Evolutionary conservation across 2,797 vertebrate species (phyloP).

Genomic region (Ctenopoma multispine): DNA sequence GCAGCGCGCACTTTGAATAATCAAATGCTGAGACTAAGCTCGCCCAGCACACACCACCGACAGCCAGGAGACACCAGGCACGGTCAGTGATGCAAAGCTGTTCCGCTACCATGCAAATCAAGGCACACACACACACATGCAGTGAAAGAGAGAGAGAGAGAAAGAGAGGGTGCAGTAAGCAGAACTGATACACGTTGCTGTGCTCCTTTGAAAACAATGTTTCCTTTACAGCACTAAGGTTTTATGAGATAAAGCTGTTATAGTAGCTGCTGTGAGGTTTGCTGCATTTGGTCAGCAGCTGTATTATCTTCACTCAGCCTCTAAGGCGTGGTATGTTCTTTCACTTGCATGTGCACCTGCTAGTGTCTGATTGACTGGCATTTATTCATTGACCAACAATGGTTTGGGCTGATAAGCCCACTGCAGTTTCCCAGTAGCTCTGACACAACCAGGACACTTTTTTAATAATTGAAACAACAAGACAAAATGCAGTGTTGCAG

Average conservation of each 20-base stretch:
- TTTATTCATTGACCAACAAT: constrained; percentile 44
- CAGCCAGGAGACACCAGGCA: constrained; percentile 68
- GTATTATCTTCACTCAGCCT: constrained; percentile 26
- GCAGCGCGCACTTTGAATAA: constrained; percentile 76
- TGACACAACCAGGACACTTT: constrained; percentile 18
- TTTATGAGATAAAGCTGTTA: constrained; percentile 23
- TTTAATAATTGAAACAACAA: constrained; percentile 32
- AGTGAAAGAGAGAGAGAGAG: no score
- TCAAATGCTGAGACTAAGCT: constrained; percentile 71
- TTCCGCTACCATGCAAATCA: constrained; percentile 81
- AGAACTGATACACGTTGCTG: constrained; percentile 38
- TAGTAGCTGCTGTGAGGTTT: background rate
- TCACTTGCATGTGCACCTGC: constrained; percentile 31
- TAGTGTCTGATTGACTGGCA: constrained; percentile 38
- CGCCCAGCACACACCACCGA: constrained; percentile 19
- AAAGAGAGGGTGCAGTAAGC: constrained; percentile 3
- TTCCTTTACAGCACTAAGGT: constrained; percentile 19
- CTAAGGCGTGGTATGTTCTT: constrained; percentile 23
- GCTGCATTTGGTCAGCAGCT: background rate
- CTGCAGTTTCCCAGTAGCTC: constrained; percentile 35
- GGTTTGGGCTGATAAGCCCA: constrained; percentile 46
- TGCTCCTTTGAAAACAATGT: constrained; percentile 31
- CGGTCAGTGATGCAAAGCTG: constrained; percentile 77
- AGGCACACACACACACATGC: background rate
- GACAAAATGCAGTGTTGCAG: constrained; percentile 15